A percentile compares a stretch with the other conserved stretches of the same genome.
These are phyloP conservation scores for Drosophila stalkeri DNA, from an alignment of 2,888 invertebrate species.

Conservation along the genomic window DNA sequence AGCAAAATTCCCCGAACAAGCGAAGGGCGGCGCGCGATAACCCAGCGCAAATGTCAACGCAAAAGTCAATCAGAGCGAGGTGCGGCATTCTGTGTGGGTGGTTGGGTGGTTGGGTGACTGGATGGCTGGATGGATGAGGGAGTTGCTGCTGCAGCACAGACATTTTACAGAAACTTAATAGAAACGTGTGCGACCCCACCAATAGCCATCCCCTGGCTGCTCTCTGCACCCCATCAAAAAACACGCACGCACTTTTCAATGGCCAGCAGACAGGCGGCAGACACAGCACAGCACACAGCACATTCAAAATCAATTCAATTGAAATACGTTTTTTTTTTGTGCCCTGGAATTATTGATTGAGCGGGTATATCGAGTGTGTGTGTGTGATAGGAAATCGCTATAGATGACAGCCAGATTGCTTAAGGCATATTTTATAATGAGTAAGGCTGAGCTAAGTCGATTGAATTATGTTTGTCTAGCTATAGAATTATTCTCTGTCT, in stretches of 20 bases:
- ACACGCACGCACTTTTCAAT: slow-evolving; percentile 75
- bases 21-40: slow-evolving; percentile 22
- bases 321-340: slow-evolving; percentile 60
- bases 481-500: not conserved
- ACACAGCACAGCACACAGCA: slow-evolving; percentile 45
- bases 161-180: slow-evolving; percentile 47
- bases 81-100: not conserved
- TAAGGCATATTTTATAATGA: not conserved
- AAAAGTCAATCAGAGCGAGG: slow-evolving; percentile 72
- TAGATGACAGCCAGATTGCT: not conserved
- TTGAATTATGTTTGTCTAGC: not conserved
- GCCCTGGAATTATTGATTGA: not conserved
- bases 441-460: not conserved
- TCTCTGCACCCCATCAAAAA: slow-evolving; percentile 17
- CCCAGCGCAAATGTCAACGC: slow-evolving; percentile 74
- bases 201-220: not conserved
- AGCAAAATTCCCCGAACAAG: not conserved
- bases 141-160: slow-evolving; percentile 14
- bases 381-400: not conserved
- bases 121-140: not conserved
- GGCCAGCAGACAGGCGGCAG: slow-evolving; percentile 65
- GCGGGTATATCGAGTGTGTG: not conserved
- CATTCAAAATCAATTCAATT: slow-evolving; percentile 82
- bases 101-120: not conserved
- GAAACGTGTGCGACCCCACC: slow-evolving; percentile 33